Evolutionary conservation across 2,888 invertebrate genomes (phyloP).

Genomic region (Ptychoptera albimana): DNA sequence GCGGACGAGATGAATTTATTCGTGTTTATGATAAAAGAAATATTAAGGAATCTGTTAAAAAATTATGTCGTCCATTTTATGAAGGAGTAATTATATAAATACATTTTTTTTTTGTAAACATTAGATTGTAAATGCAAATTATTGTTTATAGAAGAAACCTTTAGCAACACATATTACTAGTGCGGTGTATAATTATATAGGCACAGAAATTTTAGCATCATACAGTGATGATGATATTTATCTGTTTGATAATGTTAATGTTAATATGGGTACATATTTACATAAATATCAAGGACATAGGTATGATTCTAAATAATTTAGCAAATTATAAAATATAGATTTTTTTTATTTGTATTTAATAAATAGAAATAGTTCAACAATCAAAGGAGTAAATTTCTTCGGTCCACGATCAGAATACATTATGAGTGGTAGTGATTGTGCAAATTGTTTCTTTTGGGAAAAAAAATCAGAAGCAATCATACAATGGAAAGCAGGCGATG

Average conservation of each 20-base stretch:
- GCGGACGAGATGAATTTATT: conserved; percentile 66
- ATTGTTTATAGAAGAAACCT: conserved; percentile 14
- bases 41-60: conserved; percentile 34
- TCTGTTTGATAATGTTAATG: conserved; percentile 53
- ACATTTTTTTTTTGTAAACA: neutral
- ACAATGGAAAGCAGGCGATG: conserved; percentile 74
- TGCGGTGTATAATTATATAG: conserved; percentile 81
- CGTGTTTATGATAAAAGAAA: conserved; percentile 60
- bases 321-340: neutral
- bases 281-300: conserved; percentile 47
- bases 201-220: conserved; percentile 79
- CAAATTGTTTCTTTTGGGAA: conserved; percentile 80
- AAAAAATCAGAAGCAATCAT: conserved; percentile 72
- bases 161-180: conserved; percentile 58
- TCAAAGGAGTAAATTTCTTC: conserved; percentile 88
- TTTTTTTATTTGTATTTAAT: neutral
- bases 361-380: conserved; percentile 47
- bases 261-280: conserved; percentile 30
- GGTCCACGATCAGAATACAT: conserved; percentile 82
- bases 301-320: conserved; percentile 16
- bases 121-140: neutral
- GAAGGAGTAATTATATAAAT: conserved; percentile 24
- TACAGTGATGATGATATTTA: conserved; percentile 91
- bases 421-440: conserved; percentile 88
- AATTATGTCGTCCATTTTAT: conserved; percentile 25